A percentile compares a stretch with the other conserved stretches of the same genome.
Evolutionary conservation across 2,113 vertebrate species (phyloP).

Genomic region (Podarcis raffonei): DNA sequence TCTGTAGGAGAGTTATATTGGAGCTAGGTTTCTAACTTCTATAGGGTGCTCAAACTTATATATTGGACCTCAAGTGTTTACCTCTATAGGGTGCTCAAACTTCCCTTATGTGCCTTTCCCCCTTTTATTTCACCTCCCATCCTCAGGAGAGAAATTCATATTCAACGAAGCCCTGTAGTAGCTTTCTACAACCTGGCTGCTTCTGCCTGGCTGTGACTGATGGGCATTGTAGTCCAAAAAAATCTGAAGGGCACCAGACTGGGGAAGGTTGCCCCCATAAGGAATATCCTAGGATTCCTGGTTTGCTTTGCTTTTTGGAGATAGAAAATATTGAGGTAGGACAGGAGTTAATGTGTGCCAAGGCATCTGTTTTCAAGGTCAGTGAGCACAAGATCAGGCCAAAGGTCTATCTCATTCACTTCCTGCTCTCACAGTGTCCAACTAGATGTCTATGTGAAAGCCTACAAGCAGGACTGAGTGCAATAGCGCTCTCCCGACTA

Average conservation of each 20-base stretch:
- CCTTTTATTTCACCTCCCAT: too few species aligned
- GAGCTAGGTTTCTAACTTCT: not conserved
- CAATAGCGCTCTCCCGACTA: too few species aligned
- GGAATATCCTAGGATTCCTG: not conserved
- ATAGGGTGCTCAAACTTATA: not conserved
- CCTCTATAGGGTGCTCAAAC: too few species aligned
- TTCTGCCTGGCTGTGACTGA: not conserved
- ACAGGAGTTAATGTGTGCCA: not conserved
- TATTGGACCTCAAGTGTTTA: too few species aligned
- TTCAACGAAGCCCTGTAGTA: too few species aligned
- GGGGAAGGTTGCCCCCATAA: not conserved
- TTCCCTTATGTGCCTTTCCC: not conserved
- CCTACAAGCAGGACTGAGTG: too few species aligned
- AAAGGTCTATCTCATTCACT: too few species aligned
- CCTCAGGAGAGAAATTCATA: not conserved
- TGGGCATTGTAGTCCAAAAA: not conserved
- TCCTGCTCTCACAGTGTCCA: too few species aligned
- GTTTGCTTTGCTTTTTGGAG: not conserved
- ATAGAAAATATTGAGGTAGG: not conserved
- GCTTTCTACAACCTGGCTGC: not conserved
- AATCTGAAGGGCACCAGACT: not conserved
- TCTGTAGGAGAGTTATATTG: not conserved
- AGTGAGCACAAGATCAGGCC: too few species aligned
- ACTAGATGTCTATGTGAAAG: too few species aligned
- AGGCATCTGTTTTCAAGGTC: not conserved